These are phyloP conservation scores for Tineola bisselliella DNA, from an alignment of 2,888 invertebrate genomes.

Conservation along the genomic window DNA sequence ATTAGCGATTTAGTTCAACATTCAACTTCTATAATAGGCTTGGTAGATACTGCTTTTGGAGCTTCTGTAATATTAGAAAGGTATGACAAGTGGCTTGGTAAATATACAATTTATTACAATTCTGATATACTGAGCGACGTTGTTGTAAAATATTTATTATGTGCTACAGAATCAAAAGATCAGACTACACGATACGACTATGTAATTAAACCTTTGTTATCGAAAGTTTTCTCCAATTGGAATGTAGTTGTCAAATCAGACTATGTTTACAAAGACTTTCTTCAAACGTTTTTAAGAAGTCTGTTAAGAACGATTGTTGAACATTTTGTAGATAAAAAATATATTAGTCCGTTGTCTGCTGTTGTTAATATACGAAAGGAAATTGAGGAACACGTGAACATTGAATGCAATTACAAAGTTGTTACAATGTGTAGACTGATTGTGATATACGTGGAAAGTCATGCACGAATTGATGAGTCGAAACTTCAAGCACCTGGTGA, in stretches of 20 bases:
- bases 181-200: conserved; percentile 32
- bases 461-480: not conserved
- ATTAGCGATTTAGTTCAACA: conserved; percentile 21
- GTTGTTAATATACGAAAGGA: not conserved
- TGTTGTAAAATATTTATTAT: conserved; percentile 32
- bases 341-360: not conserved
- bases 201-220: conserved; percentile 30
- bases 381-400: not conserved
- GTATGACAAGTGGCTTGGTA: not conserved
- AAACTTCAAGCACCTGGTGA: not conserved
- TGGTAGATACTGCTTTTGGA: conserved; percentile 30
- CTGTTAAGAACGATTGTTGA: not conserved
- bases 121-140: conserved; percentile 21
- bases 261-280: conserved; percentile 17
- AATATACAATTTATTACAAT: conserved; percentile 13
- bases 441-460: conserved; percentile 20
- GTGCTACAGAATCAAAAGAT: conserved; percentile 25
- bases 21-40: conserved; percentile 30
- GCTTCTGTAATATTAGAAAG: conserved; percentile 26
- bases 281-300: conserved; percentile 12
- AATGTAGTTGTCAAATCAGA: conserved; percentile 20
- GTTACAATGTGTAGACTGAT: conserved; percentile 34
- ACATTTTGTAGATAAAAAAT: not conserved
- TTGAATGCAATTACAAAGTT: conserved; percentile 33
- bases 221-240: conserved; percentile 27